Evolutionary conservation across 2,797 vertebrate species (phyloP).

Genomic region (Sphenodon punctatus): DNA sequence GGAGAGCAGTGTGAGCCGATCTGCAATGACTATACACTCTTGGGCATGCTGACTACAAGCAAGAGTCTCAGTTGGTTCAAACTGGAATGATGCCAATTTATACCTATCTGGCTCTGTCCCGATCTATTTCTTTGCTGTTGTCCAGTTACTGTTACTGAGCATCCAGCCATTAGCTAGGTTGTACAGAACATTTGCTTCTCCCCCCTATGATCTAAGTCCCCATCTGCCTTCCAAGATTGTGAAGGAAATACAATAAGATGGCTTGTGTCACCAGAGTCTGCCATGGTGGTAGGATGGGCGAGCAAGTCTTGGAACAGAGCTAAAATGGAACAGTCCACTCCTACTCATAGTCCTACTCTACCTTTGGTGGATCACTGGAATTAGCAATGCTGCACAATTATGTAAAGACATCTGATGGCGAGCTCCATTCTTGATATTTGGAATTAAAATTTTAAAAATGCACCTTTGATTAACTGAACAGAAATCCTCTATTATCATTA

Average conservation of each 20-base stretch:
- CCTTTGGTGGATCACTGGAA: too few species aligned
- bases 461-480: too few species aligned
- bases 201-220: fast-evolving
- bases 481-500: too few species aligned
- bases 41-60: background rate
- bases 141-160: fast-evolving
- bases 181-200: fast-evolving
- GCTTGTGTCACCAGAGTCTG: background rate
- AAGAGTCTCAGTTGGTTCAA: background rate
- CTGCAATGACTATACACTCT: too few species aligned
- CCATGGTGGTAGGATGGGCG: background rate
- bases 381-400: too few species aligned
- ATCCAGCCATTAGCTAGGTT: background rate
- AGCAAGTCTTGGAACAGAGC: background rate
- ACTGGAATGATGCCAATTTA: too few species aligned
- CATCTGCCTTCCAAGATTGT: background rate
- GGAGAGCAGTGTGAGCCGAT: too few species aligned
- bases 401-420: too few species aligned
- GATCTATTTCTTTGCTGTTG: background rate
- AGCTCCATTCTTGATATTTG: too few species aligned
- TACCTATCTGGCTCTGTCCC: background rate
- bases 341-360: too few species aligned
- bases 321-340: too few species aligned
- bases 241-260: background rate
- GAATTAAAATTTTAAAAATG: too few species aligned